Base-by-base conservation (phyloP, 2,888 invertebrate genomes). In the Salpingus planirostris region DNA sequence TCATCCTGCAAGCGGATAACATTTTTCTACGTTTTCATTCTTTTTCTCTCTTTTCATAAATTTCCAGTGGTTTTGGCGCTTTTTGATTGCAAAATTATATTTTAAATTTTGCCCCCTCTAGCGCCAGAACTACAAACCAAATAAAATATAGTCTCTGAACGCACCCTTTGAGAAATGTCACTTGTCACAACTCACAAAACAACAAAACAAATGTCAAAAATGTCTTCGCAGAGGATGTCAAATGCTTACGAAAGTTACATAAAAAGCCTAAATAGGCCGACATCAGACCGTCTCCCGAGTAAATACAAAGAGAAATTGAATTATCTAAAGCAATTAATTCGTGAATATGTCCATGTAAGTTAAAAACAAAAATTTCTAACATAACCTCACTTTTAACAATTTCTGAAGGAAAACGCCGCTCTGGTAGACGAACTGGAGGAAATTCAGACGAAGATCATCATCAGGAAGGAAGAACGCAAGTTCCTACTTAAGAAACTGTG, bases 361-460 rank as follows among this genome's bases (percentile, higher is more conserved):
- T 22, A 14, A n/a, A n/a, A n/a, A n/a, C n/a, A n/a, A 36, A 21
- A 14, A 2, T 6, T 13, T 8, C 21, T 8, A 21, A 7, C n/a
- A n/a, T 15, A 27, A 27, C 31, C 13, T 18, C 22, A 27, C 2
- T n/a, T 21, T 25, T 21, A n/a, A 21, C 22, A 21, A 35, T 38
- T 44, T 2, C 50, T 25, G 15, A 8, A 86, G 86, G 86, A 86
- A 68, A 87, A 86, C 67, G 80, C 85, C 30, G 83, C 85, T 3
- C 61, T 91, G 2, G 89, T 90, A 62, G 92, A 92, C 68, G 88
- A 91, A 70, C 81, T 90, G 10, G 79, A 85, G 1, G 76, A 80
- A 60, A 76, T 84, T 41, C 90, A 92, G 64, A 82, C 87, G 51
- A 84, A 84, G 59, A 76, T 88, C 27, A 64, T 80, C 13, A 73